These are phyloP conservation scores for Takifugu ocellatus DNA, from an alignment of 2,797 vertebrate genomes.

Conservation along the genomic window DNA sequence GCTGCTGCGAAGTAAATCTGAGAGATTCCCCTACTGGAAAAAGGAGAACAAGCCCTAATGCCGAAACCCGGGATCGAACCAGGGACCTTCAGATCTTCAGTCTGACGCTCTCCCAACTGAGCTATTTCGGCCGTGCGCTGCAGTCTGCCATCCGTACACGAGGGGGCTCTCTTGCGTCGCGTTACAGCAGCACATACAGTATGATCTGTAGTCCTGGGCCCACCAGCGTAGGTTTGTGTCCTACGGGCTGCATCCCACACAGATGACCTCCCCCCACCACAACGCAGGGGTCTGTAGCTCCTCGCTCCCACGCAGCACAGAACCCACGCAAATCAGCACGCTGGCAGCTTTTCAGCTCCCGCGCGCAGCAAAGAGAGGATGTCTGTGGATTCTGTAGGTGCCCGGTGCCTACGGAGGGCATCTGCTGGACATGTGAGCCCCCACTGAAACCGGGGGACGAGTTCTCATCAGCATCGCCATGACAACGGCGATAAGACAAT, in stretches of 20 bases:
- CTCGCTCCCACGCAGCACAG: constrained; percentile 43
- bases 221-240: constrained; percentile 5
- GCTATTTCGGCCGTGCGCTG: constrained; percentile 18
- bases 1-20: too few species aligned
- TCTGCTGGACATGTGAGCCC: constrained; percentile 3
- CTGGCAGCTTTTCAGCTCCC: constrained; percentile 19
- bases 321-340: constrained; percentile 46
- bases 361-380: neutral
- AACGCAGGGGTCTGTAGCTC: constrained; percentile 36
- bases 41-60: neutral
- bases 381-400: constrained; percentile 21
- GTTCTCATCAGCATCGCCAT: neutral
- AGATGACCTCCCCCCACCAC: constrained; percentile 46
- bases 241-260: constrained; percentile 60
- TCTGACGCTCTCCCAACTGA: constrained; percentile 69
- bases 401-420: constrained; percentile 23
- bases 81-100: constrained; percentile 69
- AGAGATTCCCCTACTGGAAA: too few species aligned
- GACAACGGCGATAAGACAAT: constrained; percentile 15
- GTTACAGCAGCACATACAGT: neutral
- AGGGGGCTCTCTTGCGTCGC: neutral
- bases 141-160: neutral
- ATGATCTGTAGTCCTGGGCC: neutral
- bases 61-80: constrained; percentile 37
- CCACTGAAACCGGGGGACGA: constrained; percentile 3